These are phyloP conservation scores for Ochropacha duplaris DNA, from an alignment of 2,888 invertebrate genomes.

Conservation along the genomic window DNA sequence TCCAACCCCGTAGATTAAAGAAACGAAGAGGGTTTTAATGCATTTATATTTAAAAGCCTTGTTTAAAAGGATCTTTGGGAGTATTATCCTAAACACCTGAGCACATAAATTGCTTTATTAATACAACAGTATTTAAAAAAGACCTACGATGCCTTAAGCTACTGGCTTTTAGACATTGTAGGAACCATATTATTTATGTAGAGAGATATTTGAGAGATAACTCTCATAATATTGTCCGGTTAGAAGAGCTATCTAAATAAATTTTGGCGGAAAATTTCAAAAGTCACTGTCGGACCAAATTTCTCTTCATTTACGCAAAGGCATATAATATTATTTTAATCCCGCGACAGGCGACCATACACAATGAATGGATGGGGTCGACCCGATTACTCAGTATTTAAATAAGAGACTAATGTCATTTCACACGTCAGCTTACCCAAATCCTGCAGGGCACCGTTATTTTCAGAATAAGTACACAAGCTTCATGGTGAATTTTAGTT, in stretches of 20 bases:
- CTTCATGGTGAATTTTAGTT: constrained; percentile 5
- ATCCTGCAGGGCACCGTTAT: constrained; percentile 51
- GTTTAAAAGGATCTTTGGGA: background rate
- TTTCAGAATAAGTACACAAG: constrained; percentile 31
- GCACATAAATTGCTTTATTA: too few species aligned
- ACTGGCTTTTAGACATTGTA: too few species aligned
- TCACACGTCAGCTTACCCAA: constrained; percentile 66
- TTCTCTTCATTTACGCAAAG: background rate
- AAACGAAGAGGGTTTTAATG: constrained; percentile 13
- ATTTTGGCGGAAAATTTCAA: too few species aligned
- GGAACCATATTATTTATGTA: too few species aligned
- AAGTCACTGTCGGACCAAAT: background rate
- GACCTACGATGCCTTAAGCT: too few species aligned
- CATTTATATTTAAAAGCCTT: background rate
- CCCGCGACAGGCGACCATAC: constrained; percentile 35
- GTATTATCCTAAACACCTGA: background rate
- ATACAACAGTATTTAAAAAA: too few species aligned
- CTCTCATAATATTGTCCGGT: too few species aligned
- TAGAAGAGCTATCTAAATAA: too few species aligned
- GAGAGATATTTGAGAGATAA: too few species aligned
- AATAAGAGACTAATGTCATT: constrained; percentile 66
- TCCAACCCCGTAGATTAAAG: constrained; percentile 24
- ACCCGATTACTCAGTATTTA: constrained; percentile 51
- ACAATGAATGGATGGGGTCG: constrained; percentile 41
- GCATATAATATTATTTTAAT: constrained; percentile 26